Evolutionary conservation across 2,797 vertebrate species (phyloP).

Genomic region (Girardinus metallicus): DNA sequence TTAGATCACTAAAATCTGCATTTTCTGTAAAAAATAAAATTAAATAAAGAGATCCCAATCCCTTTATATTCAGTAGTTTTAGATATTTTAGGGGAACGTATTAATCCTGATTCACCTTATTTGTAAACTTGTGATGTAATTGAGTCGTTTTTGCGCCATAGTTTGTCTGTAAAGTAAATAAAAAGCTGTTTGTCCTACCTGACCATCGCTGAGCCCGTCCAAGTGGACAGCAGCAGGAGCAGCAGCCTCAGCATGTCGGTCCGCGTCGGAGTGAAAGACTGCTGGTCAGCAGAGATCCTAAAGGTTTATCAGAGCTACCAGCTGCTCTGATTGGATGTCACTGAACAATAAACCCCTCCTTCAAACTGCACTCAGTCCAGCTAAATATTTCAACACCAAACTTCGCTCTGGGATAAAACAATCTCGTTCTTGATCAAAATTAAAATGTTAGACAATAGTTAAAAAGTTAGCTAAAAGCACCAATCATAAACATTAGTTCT

Average conservation of each 20-base stretch:
- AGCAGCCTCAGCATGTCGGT: constrained; percentile 42
- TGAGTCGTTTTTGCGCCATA: too few species aligned
- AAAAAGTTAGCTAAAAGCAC: too few species aligned
- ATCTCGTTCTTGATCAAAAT: neutral
- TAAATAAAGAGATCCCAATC: neutral
- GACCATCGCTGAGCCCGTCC: constrained; percentile 52
- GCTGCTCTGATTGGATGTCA: constrained; percentile 44
- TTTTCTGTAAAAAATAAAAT: neutral
- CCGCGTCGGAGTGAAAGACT: constrained; percentile 2
- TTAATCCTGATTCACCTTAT: neutral
- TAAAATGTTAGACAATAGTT: neutral
- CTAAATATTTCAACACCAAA: neutral
- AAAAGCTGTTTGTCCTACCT: constrained; percentile 49
- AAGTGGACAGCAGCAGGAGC: constrained; percentile 52
- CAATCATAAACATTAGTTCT: too few species aligned
- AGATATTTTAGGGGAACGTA: neutral
- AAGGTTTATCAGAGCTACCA: constrained; percentile 19
- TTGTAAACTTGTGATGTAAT: too few species aligned
- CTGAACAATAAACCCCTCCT: neutral
- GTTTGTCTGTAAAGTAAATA: too few species aligned
- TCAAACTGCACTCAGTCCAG: neutral
- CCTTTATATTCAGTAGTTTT: neutral
- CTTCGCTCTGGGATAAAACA: neutral
- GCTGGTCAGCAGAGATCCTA: rapidly evolving
- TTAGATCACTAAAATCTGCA: neutral